Evolutionary conservation across 92 coral and sea anemone species (phyloP), one percentile per base, ranked within the genome.

Genomic region (Desmophyllum pertusum): DNA sequence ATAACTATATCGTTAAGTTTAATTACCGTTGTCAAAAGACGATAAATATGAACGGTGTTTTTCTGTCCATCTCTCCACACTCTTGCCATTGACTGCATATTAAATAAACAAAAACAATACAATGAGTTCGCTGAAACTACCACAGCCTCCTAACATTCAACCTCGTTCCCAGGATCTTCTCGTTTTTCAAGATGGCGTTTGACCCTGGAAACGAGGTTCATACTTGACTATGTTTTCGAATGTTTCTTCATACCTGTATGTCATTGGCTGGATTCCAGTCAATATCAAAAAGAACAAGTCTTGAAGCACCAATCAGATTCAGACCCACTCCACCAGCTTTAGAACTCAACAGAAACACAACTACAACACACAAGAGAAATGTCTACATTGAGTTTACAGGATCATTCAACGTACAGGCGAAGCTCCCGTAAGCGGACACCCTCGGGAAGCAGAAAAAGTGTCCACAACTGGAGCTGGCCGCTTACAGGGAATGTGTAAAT

Each of bases 201-300:
- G n/a, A n/a, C n/a, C n/a, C n/a, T n/a, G n/a, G n/a, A n/a, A n/a
- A n/a, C n/a, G n/a, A n/a, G n/a, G n/a, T n/a, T 48, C 17, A 15
- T 0, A 14, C 39, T 30, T 33, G 70, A 36, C 40, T 23, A 1
- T 70, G 25, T 70, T 21, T 35, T 25, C n/a, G n/a, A n/a, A n/a
- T n/a, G n/a, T n/a, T n/a, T n/a, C n/a, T 36, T 41, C 61, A 36
- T 91, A 96, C 98, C 93, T 96, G 98, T 59, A 96, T 83, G 78
- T 96, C 98, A 86, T 96, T 96, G 89, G 98, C 98, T 30, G 98
- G 98, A 87, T 96, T 96, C 98, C 98, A 96, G 93, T 96, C 98
- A 90, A 96, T 96, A 96, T 96, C 98, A 70, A 85, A 94, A 61
- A 96, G 86, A 40, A 96, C 85, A 13, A 96, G 88, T 76, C 87